phyloP scores from a whole-genome alignment of 2,797 vertebrate species.

The Gambusia yucatana region DNA sequence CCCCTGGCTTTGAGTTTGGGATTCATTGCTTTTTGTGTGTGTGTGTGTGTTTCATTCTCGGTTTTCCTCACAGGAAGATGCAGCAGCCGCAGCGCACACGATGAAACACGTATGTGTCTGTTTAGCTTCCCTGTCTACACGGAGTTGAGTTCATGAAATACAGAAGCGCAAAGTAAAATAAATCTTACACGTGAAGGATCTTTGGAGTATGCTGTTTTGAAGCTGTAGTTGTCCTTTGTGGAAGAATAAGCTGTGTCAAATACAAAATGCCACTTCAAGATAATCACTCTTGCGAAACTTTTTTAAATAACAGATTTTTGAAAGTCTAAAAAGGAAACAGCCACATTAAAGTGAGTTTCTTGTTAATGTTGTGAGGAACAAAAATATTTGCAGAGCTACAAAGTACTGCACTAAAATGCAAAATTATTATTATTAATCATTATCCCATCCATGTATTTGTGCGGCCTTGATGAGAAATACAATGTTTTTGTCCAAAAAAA shows the following conservation, averaged over 20 bases:
- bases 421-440: neutral
- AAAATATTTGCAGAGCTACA: neutral
- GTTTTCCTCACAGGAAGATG: conserved; percentile 81
- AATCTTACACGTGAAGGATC: neutral
- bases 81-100: conserved; percentile 67
- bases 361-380: neutral
- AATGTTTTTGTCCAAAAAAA: neutral
- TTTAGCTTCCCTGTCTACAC: neutral
- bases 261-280: neutral
- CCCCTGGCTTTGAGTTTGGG: conserved; percentile 57
- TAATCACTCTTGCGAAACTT: neutral
- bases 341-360: neutral
- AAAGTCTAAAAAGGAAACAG: neutral
- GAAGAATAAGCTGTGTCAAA: neutral
- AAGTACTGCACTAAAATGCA: neutral
- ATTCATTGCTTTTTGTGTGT: neutral
- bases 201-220: neutral
- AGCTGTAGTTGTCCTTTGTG: neutral
- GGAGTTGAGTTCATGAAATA: neutral
- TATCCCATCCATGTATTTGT: neutral
- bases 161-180: neutral
- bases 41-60: no score
- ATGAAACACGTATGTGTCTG: conserved; percentile 79
- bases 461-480: neutral
- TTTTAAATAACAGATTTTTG: neutral